Evolutionary conservation across 2,113 vertebrate species (phyloP), one percentile per base, ranked within the genome.

Genomic region (Dryoscopus gambensis): DNA sequence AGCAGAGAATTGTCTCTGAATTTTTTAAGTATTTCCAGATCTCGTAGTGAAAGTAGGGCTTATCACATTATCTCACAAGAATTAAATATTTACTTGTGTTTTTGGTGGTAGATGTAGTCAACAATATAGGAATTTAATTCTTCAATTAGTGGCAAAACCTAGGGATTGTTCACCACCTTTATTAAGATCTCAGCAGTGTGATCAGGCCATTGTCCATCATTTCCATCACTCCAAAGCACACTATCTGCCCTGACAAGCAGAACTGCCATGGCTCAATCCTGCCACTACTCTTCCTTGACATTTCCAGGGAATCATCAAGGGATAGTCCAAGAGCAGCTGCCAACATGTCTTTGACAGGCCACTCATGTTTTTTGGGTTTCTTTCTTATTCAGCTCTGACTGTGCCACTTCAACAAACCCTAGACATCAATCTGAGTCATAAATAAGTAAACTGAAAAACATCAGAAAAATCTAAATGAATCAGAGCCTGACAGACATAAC

Each of bases 241-340:
- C 62, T 57, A 18, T 79, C 76, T 93, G 86, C 50, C 64, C 78
- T 93, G 95, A 94, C 87, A 93, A 84, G 83, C 71, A 93, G 91
- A 94, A 90, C 71, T 90, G 80, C 87, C 84, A 81, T 10, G 49
- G 59, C 84, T 95, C 93, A 68, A 49, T 94, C 76, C 71, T 96
- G 88, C 83, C 83, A 81, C 88, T 81, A 6, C 64, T 86, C 59
- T 85, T 56, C 71, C 70, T 60, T 92, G 85, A 87, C 88, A 81
- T 81, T 57, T 90, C 27, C 2, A 0, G 47, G 49, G 42, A 94
- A 84, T 59, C 84, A 86, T 62, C 82, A 84, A 92, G 60, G 46
- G 87, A 82, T 73, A 30, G n/a, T 90, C 44, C 65, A 74, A 92
- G 93, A 96, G 69, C 56, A 93, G 57, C 93, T 95, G 90, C 77